Base-by-base conservation (phyloP, 2,888 invertebrate genomes). In the Pollenia angustigena region DNA sequence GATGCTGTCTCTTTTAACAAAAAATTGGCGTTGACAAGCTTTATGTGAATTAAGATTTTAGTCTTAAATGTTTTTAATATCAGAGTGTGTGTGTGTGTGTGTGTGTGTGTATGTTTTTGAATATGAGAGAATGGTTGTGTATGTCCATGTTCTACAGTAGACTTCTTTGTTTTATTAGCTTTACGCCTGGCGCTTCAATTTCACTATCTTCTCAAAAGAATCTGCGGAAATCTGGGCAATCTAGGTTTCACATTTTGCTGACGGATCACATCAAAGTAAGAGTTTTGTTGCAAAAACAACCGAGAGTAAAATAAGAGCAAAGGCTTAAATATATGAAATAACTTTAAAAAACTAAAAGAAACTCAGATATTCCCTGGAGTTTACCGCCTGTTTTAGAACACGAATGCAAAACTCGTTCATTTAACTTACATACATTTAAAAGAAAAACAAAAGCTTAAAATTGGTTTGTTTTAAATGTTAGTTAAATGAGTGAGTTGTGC, bases 181-280 rank as follows among this genome's bases (percentile, higher is more conserved):
- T 86, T 84, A 74, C 74, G 85, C 81, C 86, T 86, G 83, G 83
- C 86, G 88, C 84, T 84, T 82, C 74, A 50, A 71, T 85, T 82
- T 81, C 58, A 80, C 79, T 85, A 85, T 85, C 85, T 85, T 48
- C 12, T 69, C 48, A 79, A 86, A 76, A 64, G 72, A 81, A 87
- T 87, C 87, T 81, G 66, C 84, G 72, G 64, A 84, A 84, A 84
- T 84, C 84, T 84, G 84, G 81, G 76, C 84, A 86, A 87, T 87
- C 87, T 87, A 87, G 84, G 87, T 50, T 87, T 87, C 81, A 81
- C 68, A 81, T 78, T 85, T 62, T 74, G 64, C 78, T 62, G 81
- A 64, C 87, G 87, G 72, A 46, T 74, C 84, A 87, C 87, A 81
- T 87, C 87, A 87, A 87, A 87, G 84, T 76, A 44, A 66, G n/a